Evolutionary conservation across 2,888 invertebrate species (phyloP), one percentile per base, ranked within the genome.

Genomic region (Dryococelus australis): DNA sequence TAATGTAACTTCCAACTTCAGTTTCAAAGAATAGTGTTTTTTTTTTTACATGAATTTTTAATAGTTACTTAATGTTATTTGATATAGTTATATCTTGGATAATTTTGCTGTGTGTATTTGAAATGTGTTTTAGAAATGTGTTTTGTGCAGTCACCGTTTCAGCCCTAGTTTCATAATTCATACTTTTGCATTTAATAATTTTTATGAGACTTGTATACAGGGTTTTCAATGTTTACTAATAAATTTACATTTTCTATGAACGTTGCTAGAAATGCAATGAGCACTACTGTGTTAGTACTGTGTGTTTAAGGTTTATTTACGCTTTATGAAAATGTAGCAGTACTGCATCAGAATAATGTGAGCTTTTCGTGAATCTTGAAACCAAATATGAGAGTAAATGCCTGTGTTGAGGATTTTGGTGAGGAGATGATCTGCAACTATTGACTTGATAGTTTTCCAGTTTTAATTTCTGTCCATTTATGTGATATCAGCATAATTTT

Each of bases 381-480:
- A 65, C 65, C 65, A 65, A 65, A 65, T 65, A 0, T 65, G 20
- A n/a, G 10, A 65, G 65, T 65, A 65, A 65, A 16, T 65, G 65
- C 16, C 0, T 65, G 65, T 65, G 65, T 65, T 65, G 65, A 16
- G 20, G 65, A n/a, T 65, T 65, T 65, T 65, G 24, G 65, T 65
- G 16, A 65, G 65, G 24, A n/a, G 65, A 10, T 16, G 6, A 65
- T 65, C 20, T n/a, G 65, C n/a, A 65, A n/a, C 65, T 16, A n/a
- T 65, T 65, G 20, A n/a, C n/a, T 16, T 65, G 65, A n/a, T 65
- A 65, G n/a, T 65, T 65, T 65, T 65, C 65, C 20, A 65, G n/a
- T 65, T 65, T 65, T 65, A 65, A 65, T 65, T 65, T 65, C 65
- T 65, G 65, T 65, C 65, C 65, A 65, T 65, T 65, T 65, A 65